These are phyloP conservation scores for Cryptomyrus ogoouensis DNA, from an alignment of 2,113 vertebrate genomes.

Conservation along the genomic window DNA sequence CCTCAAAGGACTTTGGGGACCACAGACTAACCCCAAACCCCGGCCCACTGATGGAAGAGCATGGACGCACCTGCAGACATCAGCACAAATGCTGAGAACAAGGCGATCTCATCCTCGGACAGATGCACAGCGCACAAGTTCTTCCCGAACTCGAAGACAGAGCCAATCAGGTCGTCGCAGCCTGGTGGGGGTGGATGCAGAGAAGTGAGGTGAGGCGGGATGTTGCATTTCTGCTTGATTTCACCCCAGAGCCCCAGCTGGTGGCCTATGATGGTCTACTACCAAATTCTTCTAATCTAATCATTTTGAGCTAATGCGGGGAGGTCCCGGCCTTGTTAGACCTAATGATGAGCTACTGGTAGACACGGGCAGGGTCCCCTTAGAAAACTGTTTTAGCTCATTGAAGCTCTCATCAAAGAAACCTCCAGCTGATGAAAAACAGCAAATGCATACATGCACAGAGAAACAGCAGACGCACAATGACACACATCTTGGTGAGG, in stretches of 20 bases:
- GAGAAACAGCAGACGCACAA: background rate
- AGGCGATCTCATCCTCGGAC: slow-evolving; percentile 84
- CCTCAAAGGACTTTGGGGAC: background rate
- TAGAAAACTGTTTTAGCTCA: background rate
- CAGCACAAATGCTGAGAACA: slow-evolving; percentile 85
- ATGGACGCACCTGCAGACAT: slow-evolving; percentile 81
- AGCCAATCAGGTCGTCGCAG: slow-evolving; percentile 87
- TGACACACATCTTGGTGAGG: background rate
- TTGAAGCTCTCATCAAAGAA: background rate
- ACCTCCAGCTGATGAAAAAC: background rate
- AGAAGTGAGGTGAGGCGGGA: background rate
- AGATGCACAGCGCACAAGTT: slow-evolving; percentile 82
- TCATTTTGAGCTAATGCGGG: background rate
- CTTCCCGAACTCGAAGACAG: slow-evolving; percentile 88
- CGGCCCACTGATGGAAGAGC: background rate
- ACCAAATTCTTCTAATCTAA: background rate
- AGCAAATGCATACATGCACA: background rate
- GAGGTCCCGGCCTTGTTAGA: background rate
- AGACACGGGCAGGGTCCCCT: background rate
- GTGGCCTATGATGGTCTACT: background rate
- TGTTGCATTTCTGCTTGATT: background rate
- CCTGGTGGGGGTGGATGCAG: slow-evolving; percentile 53
- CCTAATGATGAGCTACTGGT: background rate
- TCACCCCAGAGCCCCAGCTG: background rate
- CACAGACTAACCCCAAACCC: background rate